Base-by-base conservation (phyloP, 2,888 invertebrate genomes). In the Caenorhabditis auriculariae region DNA sequence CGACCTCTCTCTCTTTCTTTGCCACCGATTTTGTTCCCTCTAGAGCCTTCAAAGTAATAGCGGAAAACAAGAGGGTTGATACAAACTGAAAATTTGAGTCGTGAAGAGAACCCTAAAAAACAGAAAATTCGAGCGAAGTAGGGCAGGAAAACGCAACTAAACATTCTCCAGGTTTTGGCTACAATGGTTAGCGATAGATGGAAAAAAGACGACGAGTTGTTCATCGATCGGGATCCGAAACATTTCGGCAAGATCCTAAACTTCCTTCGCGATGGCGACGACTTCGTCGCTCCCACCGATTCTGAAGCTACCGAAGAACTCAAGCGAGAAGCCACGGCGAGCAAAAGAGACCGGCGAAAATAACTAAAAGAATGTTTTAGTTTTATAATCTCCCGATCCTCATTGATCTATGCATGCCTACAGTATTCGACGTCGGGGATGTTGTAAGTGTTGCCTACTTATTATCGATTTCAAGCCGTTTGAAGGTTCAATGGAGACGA, bases 151-250 rank as follows among this genome's bases (percentile, higher is more conserved):
- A 21, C 41, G 15, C n/a, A n/a, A n/a, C n/a, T n/a, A n/a, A n/a
- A 45, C 15, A 26, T 9, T 35, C 46, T 69, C 15, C 46, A 72
- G 69, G 60, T 74, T n/a, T 57, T 76, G 7, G 63, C 72, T 0
- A 64, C 70, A 19, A 57, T 75, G 55, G 62, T 75, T 6, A 70
- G 73, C 32, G 70, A 69, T 27, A 62, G 69, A 9, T 73, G 73
- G 73, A 65, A 66, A 46, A 46, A 47, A n/a, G 54, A 54, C 2
- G 60, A 47, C 4, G 75, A 68, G 35, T 57, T 76, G 7, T 77
- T 77, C 58, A 75, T 77, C 41, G 77, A 77, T 48, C 63, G 75
- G 35, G 77, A 77, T 47, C 70, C 74, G 2, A 68, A 63, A 19
- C 67, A 75, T 49, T 74, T 77, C 32, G 55, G 58, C 19, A 70